Conservation (phyloP, 2,113 vertebrate genomes). For the Clarias macrocephalus region DNA sequence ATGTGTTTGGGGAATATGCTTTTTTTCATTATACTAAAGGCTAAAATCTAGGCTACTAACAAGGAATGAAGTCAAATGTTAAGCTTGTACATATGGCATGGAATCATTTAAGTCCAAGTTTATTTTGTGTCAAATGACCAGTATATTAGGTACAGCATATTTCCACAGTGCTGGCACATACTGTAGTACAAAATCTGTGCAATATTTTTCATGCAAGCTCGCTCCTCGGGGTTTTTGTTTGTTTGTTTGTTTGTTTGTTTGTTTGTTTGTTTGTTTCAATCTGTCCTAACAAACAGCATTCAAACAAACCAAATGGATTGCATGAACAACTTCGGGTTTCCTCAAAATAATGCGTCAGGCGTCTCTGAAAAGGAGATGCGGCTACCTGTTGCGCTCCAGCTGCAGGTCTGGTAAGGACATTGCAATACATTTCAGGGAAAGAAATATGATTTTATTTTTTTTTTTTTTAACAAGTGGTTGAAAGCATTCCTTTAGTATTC, state of each 20-base stretch:
- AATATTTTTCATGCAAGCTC: not conserved
- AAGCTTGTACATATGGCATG: not conserved
- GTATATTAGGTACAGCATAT: not conserved
- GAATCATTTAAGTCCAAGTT: not conserved
- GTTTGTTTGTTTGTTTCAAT: not conserved
- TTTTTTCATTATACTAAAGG: not conserved
- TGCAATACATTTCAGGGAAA: too few relatives aligned
- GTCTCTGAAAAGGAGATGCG: not conserved
- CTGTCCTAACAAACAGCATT: not conserved
- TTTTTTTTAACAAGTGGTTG: not conserved
- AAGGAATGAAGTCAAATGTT: not conserved
- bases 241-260: not conserved
- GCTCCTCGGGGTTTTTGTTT: not conserved
- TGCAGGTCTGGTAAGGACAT: not conserved
- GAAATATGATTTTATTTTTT: not conserved
- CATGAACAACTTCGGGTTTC: not conserved
- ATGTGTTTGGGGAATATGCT: not conserved
- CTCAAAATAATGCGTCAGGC: not conserved
- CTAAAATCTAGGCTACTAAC: not conserved
- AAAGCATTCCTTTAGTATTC: not conserved
- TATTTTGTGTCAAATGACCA: not conserved
- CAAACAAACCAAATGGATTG: not conserved
- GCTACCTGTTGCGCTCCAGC: slow-evolving; percentile 65
- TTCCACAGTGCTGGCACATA: not conserved
- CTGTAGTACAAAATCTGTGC: not conserved